Conservation (phyloP, 2,113 vertebrate species). For the Megaceryle torquata region DNA sequence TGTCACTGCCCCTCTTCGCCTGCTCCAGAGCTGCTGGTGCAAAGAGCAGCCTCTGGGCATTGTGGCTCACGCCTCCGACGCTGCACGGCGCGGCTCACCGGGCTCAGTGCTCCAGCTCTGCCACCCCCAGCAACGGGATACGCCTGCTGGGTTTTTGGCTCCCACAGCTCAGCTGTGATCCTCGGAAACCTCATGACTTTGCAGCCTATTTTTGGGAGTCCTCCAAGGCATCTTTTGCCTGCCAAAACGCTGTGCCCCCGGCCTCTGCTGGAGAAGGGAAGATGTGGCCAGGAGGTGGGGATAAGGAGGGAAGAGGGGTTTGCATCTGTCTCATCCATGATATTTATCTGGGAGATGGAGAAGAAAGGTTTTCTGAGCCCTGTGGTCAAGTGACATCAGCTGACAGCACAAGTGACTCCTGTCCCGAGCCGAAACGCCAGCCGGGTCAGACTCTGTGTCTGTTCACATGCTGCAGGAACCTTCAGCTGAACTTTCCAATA, state of each 20-base stretch:
- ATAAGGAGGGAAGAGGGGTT: not conserved
- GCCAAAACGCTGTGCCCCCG: not conserved
- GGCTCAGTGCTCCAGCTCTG: not conserved
- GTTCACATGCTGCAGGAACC: conserved; percentile 31
- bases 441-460: not conserved
- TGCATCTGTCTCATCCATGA: not conserved
- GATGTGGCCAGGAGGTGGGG: not conserved
- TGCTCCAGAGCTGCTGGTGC: not conserved
- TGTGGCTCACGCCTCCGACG: not conserved
- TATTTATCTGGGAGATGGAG: not conserved
- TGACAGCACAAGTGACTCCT: conserved; percentile 12
- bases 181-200: not conserved
- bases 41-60: not conserved
- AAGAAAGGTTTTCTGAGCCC: not conserved
- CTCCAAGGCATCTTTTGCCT: not conserved
- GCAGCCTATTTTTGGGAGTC: conserved; percentile 14
- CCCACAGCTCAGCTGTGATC: not conserved
- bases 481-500: conserved; percentile 47
- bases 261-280: not conserved
- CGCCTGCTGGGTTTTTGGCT: not conserved
- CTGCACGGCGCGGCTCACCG: not conserved
- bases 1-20: not conserved
- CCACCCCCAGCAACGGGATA: not conserved
- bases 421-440: not conserved
- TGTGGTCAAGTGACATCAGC: conserved; percentile 35